Base-by-base conservation (phyloP, 37 sponge, comb jelly and placozoan genomes). In the Spongilla lacustris region DNA sequence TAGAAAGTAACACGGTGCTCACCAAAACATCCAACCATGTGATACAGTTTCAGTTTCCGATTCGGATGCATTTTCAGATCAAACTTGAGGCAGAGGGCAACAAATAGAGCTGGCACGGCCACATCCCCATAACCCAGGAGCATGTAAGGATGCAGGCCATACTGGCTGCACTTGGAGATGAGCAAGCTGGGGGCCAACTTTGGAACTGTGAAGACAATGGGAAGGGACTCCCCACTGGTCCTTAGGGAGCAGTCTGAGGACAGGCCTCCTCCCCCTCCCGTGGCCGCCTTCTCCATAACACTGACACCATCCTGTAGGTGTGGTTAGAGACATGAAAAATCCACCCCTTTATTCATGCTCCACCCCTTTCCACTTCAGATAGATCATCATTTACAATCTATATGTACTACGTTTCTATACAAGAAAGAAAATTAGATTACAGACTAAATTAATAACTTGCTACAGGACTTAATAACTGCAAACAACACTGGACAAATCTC, bases 201-300 rank as follows among this genome's bases (percentile, higher is more conserved):
- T 0, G 90, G 89, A 33, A 89, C 82, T 19, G 31, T 69, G 76
- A 92, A 92, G 9, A 88, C 82, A 19, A 92, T 70, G 19, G 89
- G 86, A 0, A 89, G 67, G 14, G 36, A 21, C 70, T 88, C 88
- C 0, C 29, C 21, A 9, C 22, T 23, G 8, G 26, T 30, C 19
- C 19, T 14, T 14, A 58, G 58, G 58, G 19, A 13, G 21, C 58
- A 58, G 58, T 58, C 58, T 1, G 21, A 58, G 19, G 58, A 19
- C 14, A 1, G 1, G 14, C 58, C 58, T 5, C 73, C 67, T 26
- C 25, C 66, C 23, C 46, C 81, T 31, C 96, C 96, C 25, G 85
- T 81, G 0, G 93, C 93, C 0, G 94, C 89, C 84, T 84, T 93
- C 73, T 88, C 96, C 96, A 96, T 96, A 73, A 96, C 88, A 83